These are phyloP conservation scores for Orientallactaga sibirica DNA, from an alignment of 2,797 vertebrate genomes.

Conservation along the genomic window DNA sequence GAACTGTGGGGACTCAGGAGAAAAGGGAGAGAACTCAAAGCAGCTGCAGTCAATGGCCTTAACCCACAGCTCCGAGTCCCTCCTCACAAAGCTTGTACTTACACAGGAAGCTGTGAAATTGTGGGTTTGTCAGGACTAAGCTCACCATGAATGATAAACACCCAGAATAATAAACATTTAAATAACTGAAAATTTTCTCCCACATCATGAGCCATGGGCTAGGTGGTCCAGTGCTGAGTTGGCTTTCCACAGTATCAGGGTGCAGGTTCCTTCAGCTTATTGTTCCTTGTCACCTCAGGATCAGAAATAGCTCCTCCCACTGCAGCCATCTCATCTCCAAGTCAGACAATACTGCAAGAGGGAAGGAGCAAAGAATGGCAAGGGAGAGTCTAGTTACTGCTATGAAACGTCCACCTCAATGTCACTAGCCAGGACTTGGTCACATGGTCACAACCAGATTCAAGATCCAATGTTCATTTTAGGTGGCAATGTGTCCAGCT, in stretches of 20 bases:
- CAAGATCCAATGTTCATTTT: background rate
- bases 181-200: conserved; percentile 1
- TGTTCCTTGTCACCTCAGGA: background rate
- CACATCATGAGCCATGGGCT: background rate
- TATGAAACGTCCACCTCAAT: background rate
- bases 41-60: background rate
- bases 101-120: background rate
- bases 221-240: background rate
- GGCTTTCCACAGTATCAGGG: background rate
- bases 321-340: background rate
- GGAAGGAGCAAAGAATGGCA: background rate
- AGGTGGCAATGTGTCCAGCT: background rate
- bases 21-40: background rate
- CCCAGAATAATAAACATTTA: background rate
- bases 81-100: background rate
- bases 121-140: background rate
- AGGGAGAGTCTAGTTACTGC: background rate
- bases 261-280: background rate
- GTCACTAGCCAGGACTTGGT: background rate
- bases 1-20: background rate
- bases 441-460: background rate
- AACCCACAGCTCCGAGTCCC: background rate
- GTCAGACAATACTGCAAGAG: background rate
- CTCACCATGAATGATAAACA: background rate
- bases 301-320: background rate